Evolutionary conservation across 53 echinoderm and acorn worm species (phyloP), one percentile per base, ranked within the genome.

Genomic region (Echinometra lucunter): DNA sequence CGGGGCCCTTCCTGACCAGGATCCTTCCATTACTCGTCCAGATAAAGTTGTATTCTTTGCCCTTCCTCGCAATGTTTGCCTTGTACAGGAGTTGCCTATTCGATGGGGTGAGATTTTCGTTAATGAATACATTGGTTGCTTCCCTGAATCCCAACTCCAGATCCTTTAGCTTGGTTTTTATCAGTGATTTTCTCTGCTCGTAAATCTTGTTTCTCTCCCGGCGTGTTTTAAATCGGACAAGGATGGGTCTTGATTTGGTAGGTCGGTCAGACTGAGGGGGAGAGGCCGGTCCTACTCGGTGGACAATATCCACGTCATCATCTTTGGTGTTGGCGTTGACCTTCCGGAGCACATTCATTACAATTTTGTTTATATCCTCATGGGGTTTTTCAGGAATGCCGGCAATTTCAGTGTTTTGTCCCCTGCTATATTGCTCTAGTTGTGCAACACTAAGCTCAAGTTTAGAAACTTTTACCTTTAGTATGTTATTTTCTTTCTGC

Each of bases 21-120:
- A 85, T 44, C 27, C 87, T 85, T 1, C 87, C 87, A 44, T 85
- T 85, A 27, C 87, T 85, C 3, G 87, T 85, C 87, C 87, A 85
- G 7, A 85, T 45, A 23, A 7, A 85, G 45, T 27, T 45, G 47
- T 45, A 21, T 2, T 21, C 44, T 19, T 85, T 49, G 40, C 2
- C 87, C 23, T 85, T 85, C 38, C 87, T 7, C 3, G 38, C 49
- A 1, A 45, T 3, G 87, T 85, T 85, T 1, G 49, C 47, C 18
- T 85, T 45, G 87, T 44, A 85, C 44, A 85, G 44, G 35, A 85
- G 49, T 23, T 85, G 12, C 47, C n/a, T n/a, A n/a, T n/a, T n/a
- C n/a, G n/a, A n/a, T n/a, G n/a, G n/a, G n/a, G n/a, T n/a, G n/a
- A n/a, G n/a, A n/a, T n/a, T n/a, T n/a, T n/a, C n/a, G n/a, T n/a